phyloP scores from a whole-genome alignment of 2,113 vertebrate genomes.

The Oncorhynchus tshawytscha region DNA sequence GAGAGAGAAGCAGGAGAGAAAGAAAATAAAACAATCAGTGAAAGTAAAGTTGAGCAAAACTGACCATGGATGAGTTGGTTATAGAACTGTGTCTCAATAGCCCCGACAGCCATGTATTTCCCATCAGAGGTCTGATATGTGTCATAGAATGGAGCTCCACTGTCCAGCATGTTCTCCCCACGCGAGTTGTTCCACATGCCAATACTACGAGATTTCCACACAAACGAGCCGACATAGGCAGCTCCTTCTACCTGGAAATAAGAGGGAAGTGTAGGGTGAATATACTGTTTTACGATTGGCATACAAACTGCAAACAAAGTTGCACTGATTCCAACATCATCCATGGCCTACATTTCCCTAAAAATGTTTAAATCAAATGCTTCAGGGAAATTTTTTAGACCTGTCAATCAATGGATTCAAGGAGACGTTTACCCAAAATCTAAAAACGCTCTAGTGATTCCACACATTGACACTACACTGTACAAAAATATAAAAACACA shows the following conservation, averaged over 20 bases:
- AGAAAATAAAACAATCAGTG: background rate
- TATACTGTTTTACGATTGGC: background rate
- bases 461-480: too few species aligned
- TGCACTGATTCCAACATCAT: too few species aligned
- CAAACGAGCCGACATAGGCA: conserved; percentile 88
- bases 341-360: too few species aligned
- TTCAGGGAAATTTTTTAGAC: too few species aligned
- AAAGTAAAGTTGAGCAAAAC: conserved; percentile 27
- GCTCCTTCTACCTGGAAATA: conserved; percentile 86
- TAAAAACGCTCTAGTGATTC: too few species aligned
- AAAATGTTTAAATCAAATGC: too few species aligned
- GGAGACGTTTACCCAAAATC: too few species aligned
- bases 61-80: conserved; percentile 79
- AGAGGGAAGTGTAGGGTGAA: background rate
- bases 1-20: background rate
- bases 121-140: conserved; percentile 86
- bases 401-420: too few species aligned
- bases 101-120: conserved; percentile 87
- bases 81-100: conserved; percentile 91
- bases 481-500: too few species aligned
- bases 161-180: conserved; percentile 89
- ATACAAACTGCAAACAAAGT: background rate
- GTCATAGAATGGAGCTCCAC: conserved; percentile 89
- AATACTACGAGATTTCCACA: conserved; percentile 81
- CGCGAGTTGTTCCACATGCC: conserved; percentile 78